Base-by-base conservation (phyloP, 37 sponge, comb jelly and placozoan genomes). In the Petrosia ficiformis region DNA sequence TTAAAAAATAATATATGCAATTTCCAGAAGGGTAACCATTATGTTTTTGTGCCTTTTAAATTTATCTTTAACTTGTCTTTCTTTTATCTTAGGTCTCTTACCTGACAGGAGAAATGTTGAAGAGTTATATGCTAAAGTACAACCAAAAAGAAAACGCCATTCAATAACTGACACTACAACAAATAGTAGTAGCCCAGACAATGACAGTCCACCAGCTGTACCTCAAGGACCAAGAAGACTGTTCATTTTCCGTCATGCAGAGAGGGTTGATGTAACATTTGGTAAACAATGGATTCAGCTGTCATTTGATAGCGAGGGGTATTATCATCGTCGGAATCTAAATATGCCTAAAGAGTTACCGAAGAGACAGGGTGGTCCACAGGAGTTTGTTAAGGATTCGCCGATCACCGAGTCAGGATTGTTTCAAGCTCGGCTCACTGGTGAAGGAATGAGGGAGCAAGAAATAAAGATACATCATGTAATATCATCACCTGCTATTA, bases 251-350 rank as follows among this genome's bases (percentile, higher is more conserved):
- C 65, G 96, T 32, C 96, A 95, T 39, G 91, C 92, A 24, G 96
- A 95, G 69, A 70, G 96, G 26, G 96, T 95, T 14, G 96, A 95
- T 40, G 92, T 91, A 43, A 95, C 96, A 0, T 95, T 95, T 72
- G 96, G 96, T 5, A 86, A 95, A 29, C 91, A 95, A 65, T 95
- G 96, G 96, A 81, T 95, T 4, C 78, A 84, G 29, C 74, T 80
- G 28, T 91, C 92, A 1, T 95, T 95, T 72, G 96, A 95, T 59
- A 29, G 61, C 0, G 86, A 91, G 44, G 92, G 92, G 21, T 79
- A 70, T 52, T 95, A 95, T 41, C 80, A 87, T n/a, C 77, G 96
- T 5, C 70, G 84, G 52, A 95, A 95, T 80, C 83, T 95, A 3
- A 95, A 95, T 70, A 95, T 95, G 96, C 96, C 96, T 1, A 78